Percentiles rank a stretch among this genome's conserved stretches.
phyloP scores from a whole-genome alignment of 2,888 invertebrate genomes.

The Oxyscelio sp. region DNA sequence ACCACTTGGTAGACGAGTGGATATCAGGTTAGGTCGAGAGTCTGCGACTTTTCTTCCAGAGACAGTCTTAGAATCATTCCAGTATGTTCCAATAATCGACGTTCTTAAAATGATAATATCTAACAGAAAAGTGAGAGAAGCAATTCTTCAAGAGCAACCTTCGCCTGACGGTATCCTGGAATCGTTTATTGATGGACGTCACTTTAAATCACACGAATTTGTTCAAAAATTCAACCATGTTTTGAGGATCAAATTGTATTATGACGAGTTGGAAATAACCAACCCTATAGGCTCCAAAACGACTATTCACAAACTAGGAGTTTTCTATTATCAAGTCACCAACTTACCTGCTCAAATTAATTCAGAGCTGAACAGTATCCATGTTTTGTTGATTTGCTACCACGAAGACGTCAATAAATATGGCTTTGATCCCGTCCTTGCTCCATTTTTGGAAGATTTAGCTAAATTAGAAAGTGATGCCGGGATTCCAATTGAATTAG shows the following conservation, averaged over 20 bases:
- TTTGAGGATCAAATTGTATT: conserved; percentile 62
- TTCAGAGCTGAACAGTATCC: conserved; percentile 69
- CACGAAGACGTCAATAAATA: conserved; percentile 64
- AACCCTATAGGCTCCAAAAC: conserved; percentile 74
- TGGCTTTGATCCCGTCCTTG: conserved; percentile 61
- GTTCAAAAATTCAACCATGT: conserved; percentile 37
- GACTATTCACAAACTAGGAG: conserved; percentile 67
- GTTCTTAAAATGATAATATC: conserved; percentile 59
- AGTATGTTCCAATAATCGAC: conserved; percentile 70
- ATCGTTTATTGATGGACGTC: conserved; percentile 61
- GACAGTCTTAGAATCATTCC: conserved; percentile 49
- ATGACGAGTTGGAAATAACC: conserved; percentile 71
- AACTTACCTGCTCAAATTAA: conserved; percentile 73
- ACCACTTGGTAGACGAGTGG: conserved; percentile 38
- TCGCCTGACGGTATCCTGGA: conserved; percentile 52
- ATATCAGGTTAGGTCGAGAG: conserved; percentile 45
- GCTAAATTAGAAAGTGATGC: conserved; percentile 66
- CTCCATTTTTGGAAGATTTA: conserved; percentile 71
- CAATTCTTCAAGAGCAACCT: conserved; percentile 49
- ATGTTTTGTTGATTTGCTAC: conserved; percentile 58
- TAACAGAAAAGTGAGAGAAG: conserved; percentile 49
- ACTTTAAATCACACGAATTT: conserved; percentile 48
- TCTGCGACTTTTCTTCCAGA: conserved; percentile 37
- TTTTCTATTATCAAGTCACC: conserved; percentile 64
- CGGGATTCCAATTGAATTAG: conserved; percentile 53